Evolutionary conservation across 1,140 invertebrate species (phyloP).

Genomic region (Apocrypta bakeri): DNA sequence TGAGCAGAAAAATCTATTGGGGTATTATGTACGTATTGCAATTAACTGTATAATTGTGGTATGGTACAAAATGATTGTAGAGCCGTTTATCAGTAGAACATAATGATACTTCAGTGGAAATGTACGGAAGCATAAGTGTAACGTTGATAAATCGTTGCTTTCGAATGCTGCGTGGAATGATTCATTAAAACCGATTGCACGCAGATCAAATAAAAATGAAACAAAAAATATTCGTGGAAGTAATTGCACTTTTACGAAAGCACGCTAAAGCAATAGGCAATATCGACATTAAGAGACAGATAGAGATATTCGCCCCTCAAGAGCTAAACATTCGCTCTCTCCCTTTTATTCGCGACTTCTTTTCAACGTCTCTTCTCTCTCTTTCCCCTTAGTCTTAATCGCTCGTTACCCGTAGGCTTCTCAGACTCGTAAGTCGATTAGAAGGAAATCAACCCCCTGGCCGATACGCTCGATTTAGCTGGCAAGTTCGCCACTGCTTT

Average conservation of each 20-base stretch:
- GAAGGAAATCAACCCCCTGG: constrained; percentile 45
- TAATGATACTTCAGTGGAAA: neutral
- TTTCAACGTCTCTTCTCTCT: neutral
- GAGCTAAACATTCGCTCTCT: neutral
- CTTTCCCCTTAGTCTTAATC: neutral
- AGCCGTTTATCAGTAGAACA: neutral
- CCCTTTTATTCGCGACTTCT: constrained; percentile 3
- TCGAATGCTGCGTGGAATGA: neutral
- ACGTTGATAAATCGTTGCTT: neutral
- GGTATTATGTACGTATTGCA: neutral
- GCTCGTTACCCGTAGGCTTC: constrained; percentile 44
- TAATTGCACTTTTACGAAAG: constrained; percentile 38
- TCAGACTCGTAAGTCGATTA: constrained; percentile 49
- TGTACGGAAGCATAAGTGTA: neutral
- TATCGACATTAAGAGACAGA: constrained; percentile 42
- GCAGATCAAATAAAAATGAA: constrained; percentile 22
- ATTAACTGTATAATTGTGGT: neutral
- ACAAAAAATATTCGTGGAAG: constrained; percentile 8
- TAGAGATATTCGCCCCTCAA: constrained; percentile 6
- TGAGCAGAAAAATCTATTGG: neutral
- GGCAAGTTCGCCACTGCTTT: constrained; percentile 37
- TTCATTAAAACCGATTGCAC: neutral
- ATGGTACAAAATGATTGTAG: neutral
- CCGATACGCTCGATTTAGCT: constrained; percentile 49
- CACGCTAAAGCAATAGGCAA: constrained; percentile 12